Base-by-base conservation (phyloP, 2,888 invertebrate species). In the Dicranocentrus wangi region DNA sequence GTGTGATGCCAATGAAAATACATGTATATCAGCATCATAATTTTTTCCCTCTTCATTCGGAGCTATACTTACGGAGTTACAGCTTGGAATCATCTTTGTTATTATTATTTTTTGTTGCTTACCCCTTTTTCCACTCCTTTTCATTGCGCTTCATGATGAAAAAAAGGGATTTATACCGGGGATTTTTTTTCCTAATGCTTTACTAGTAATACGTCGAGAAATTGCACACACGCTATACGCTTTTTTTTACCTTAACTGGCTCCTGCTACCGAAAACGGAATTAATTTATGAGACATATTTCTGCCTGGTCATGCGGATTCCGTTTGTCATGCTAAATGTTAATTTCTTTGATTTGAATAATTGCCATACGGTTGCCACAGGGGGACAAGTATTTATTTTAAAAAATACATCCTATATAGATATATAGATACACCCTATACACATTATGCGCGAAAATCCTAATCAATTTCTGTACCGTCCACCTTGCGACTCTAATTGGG, bases 291-390 rank as follows among this genome's bases (percentile, higher is more conserved):
- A 53, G 39, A 63, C 61, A 71, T 17, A 27, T 55, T 70, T 71
- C 27, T 65, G 78, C 77, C 60, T 78, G 71, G 71, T 78, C 78
- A 78, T 78, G 42, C 65, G 78, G 78, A 71, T 71, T 78, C 78
- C 78, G 78, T 78, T 78, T 61, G 61, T 61, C 61, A 61, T 32
- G 61, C 61, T 32, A 61, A 58, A 61, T 32, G 32, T 61, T 61
- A 61, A 61, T 61, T 61, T 19, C 61, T 28, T 61, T 32, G 32
- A 61, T 55, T 23, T 55, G 55, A 19, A 55, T 23, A 55, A 55
- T 23, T 55, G 55, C 21, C 2, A 47, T 2, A 47, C n/a, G 13
- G 47, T 47, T 10, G 55, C 23, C 3, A 8, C 55, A 21, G 5
- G 21, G 23, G n/a, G 55, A 55, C 47, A 47, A n/a, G 47, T 47